These are phyloP conservation scores for Nautilus pompilius DNA, from an alignment of 1,140 invertebrate genomes.

Conservation along the genomic window DNA sequence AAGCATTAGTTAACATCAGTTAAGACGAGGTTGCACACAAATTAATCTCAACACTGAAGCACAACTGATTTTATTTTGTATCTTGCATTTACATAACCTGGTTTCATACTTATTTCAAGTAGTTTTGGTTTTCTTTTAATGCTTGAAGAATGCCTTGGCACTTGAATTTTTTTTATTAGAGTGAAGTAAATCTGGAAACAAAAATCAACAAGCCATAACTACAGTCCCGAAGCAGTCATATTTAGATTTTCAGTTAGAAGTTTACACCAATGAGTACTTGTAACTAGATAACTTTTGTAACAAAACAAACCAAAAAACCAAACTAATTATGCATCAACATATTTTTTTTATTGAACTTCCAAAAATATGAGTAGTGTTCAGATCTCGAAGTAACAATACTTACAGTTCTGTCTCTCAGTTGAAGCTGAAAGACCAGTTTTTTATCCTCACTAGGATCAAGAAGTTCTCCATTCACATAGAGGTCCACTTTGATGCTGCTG, in stretches of 20 bases:
- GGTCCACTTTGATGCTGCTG: constrained; percentile 73
- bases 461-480: constrained; percentile 85
- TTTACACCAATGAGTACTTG: not conserved
- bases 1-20: too few species aligned
- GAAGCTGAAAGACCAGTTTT: constrained; percentile 82
- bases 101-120: not conserved
- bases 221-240: too few species aligned
- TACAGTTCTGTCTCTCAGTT: constrained; percentile 87
- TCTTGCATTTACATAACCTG: not conserved
- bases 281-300: not conserved
- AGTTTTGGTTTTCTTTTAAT: not conserved
- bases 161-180: too few species aligned
- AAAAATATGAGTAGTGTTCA: not conserved
- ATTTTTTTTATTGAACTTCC: not conserved
- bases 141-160: too few species aligned
- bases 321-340: not conserved
- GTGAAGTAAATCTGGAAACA: too few species aligned
- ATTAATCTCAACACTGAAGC: too few species aligned
- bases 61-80: too few species aligned
- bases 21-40: too few species aligned
- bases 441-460: constrained; percentile 84
- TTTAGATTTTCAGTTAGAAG: too few species aligned
- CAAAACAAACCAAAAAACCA: not conserved
- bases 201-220: too few species aligned
- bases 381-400: constrained; percentile 16